Base-by-base conservation (phyloP, 35 echinoderm and acorn worm genomes). In the Diadema setosum region DNA sequence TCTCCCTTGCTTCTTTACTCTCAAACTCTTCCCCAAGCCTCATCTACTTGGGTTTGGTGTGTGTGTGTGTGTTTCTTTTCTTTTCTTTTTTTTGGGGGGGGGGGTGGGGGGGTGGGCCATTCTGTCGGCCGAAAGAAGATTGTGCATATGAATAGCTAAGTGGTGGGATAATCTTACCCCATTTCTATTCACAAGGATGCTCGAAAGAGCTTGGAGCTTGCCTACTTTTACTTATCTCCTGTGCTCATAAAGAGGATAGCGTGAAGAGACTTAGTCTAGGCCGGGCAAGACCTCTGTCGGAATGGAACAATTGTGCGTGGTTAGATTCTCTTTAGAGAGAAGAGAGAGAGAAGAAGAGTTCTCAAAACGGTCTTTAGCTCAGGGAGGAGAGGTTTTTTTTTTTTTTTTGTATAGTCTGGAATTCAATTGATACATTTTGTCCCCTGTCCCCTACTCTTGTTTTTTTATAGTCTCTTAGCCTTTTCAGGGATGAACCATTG, bases 301-400 rank as follows among this genome's bases (percentile, higher is more conserved):
- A n/a, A n/a, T n/a, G n/a, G n/a, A 65, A 65, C 61, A 65, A 65
- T 65, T 65, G 61, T n/a, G n/a, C n/a, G n/a, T 65, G 61, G 61
- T 65, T 65, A 31, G 7, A 31, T 65, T 65, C n/a, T n/a, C n/a
- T n/a, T n/a, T n/a, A 31, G 24, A 65, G 36, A 33, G 61, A 31
- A 33, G 58, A 1, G n/a, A 31, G 1, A 59, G 27, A 65, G 61
- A 33, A 31, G 61, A 30, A 1, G n/a, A 31, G 1, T 23, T 9
- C 23, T 65, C 23, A 31, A 27, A 14, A 23, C 36, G 61, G 36
- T 65, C 61, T 30, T 25, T 65, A 65, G 36, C 61, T 33, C 61
- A 31, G 61, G 36, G 27, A 65, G 61, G 29, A 65, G 29, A 7
- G 61, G 36, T 65, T 9, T 65, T n/a, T n/a, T n/a, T n/a, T n/a